phyloP scores from a whole-genome alignment of 2,113 vertebrate genomes.

The Perca schrenkii region DNA sequence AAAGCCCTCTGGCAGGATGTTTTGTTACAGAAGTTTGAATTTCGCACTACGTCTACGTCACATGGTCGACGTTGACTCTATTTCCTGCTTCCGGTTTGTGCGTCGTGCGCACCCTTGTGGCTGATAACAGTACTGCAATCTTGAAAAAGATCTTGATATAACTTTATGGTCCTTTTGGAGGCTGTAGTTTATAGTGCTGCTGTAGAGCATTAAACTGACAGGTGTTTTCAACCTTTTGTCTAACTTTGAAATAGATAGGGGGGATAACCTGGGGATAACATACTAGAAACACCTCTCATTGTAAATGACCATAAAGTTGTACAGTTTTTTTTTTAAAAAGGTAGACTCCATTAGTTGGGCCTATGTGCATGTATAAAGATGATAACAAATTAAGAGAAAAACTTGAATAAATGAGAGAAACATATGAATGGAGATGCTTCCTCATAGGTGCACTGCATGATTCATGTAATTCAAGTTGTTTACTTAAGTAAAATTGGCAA shows the following conservation, averaged over 20 bases:
- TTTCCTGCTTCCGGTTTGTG: slow-evolving; percentile 71
- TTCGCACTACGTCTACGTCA: slow-evolving; percentile 59
- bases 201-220: not conserved
- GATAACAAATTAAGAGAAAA: not conserved
- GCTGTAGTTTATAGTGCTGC: not conserved
- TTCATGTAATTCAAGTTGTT: no score
- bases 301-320: not conserved
- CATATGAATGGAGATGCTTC: not conserved
- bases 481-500: not conserved
- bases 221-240: not conserved
- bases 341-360: not conserved
- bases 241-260: no score
- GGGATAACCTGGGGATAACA: no score
- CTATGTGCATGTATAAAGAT: no score
- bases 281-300: not conserved
- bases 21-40: slow-evolving; percentile 81
- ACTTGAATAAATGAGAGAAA: not conserved
- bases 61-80: slow-evolving; percentile 36
- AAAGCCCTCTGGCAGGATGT: slow-evolving; percentile 22
- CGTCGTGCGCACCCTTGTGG: slow-evolving; percentile 18
- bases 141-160: not conserved
- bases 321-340: not conserved
- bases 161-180: not conserved
- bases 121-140: not conserved
- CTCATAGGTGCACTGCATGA: no score